phyloP scores from a whole-genome alignment of 1,140 invertebrate genomes.

The Drosophila varians region DNA sequence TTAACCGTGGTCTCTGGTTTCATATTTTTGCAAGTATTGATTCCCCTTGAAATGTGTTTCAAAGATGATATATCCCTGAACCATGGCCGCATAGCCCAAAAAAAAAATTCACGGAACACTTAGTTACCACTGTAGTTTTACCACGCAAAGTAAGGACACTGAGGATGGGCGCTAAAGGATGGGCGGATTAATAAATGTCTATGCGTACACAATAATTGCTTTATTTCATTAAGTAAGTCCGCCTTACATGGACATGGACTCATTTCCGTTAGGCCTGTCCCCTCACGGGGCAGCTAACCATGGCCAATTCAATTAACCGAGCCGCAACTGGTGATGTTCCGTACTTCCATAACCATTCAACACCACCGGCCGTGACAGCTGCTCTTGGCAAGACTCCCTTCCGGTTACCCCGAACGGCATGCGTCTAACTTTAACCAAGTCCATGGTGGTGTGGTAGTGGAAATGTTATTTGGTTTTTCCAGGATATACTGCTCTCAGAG shows the following conservation, averaged over 20 bases:
- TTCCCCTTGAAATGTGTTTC: too few species aligned
- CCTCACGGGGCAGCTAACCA: constrained; percentile 43
- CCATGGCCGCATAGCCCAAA: too few species aligned
- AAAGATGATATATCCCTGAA: too few species aligned
- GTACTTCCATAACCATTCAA: constrained; percentile 9
- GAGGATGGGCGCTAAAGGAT: background rate
- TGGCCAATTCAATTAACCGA: constrained; percentile 74
- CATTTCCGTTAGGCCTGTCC: constrained; percentile 10
- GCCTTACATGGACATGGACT: constrained; percentile 25
- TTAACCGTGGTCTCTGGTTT: background rate
- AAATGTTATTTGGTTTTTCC: constrained; percentile 10
- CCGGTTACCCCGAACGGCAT: constrained; percentile 10
- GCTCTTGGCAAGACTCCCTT: constrained; percentile 30
- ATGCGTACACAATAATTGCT: constrained; percentile 70
- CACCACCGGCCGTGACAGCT: constrained; percentile 17
- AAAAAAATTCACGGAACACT: background rate
- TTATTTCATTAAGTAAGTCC: constrained; percentile 77
- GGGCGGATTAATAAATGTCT: constrained; percentile 60
- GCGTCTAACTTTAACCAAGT: constrained; percentile 2
- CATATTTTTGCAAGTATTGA: too few species aligned
- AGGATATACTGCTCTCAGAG: background rate
- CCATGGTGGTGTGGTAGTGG: background rate
- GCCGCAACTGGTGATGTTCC: constrained; percentile 53
- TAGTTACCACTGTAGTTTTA: background rate
- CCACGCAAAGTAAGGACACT: background rate